Evolutionary conservation across 1,140 invertebrate genomes (phyloP), one percentile per base, ranked within the genome.

Genomic region (Galendromus occidentalis): DNA sequence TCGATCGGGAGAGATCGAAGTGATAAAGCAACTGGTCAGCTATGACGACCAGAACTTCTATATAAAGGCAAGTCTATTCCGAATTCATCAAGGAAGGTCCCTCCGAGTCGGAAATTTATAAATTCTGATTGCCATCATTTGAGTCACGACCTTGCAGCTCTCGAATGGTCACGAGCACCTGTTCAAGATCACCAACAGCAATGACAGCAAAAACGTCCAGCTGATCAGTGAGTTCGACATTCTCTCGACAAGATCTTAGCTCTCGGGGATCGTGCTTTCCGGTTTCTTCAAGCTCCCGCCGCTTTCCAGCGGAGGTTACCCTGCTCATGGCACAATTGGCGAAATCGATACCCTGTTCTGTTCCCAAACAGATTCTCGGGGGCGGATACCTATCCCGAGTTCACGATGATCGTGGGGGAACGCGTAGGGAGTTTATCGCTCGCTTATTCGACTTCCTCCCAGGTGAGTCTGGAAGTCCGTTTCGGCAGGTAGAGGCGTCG

Each of bases 41-140:
- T 59, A 59, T 33, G 51, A 59, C 33, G 51, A 59, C 20, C 51
- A 59, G 22, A 59, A 59, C 51, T 59, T 59, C 20, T 59, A 59
- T 59, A 33, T 59, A 17, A 59, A 59, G 51, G 51, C 25, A 25
- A n/a, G n/a, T n/a, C n/a, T n/a, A n/a, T n/a, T n/a, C n/a, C n/a
- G n/a, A n/a, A n/a, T n/a, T n/a, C n/a, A n/a, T n/a, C n/a, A n/a
- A n/a, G n/a, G n/a, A n/a, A n/a, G n/a, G n/a, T n/a, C n/a, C n/a
- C n/a, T n/a, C n/a, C n/a, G n/a, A n/a, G n/a, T n/a, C n/a, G n/a
- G n/a, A n/a, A n/a, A n/a, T n/a, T n/a, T n/a, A n/a, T n/a, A n/a
- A n/a, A n/a, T n/a, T n/a, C n/a, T n/a, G n/a, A n/a, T n/a, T n/a
- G n/a, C n/a, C n/a, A 39, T 39, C 33, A 39, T 39, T 39, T 39